These are phyloP conservation scores for Griposia aprilina DNA, from an alignment of 2,888 invertebrate species.

Conservation along the genomic window DNA sequence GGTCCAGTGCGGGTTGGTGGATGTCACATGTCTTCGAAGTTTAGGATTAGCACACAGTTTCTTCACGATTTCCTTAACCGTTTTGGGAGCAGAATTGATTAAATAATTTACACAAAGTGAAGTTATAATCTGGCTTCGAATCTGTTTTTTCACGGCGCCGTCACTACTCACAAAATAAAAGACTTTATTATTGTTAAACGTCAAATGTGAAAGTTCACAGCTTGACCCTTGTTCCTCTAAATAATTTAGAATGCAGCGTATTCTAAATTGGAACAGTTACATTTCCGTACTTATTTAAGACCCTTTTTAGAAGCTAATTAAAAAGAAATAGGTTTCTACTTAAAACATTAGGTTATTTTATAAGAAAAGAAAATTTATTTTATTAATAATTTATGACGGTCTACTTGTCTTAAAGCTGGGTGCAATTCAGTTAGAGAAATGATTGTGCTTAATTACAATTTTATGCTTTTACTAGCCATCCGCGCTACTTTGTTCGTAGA, in stretches of 20 bases:
- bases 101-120: too few species aligned
- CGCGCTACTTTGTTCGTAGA: slow-evolving; percentile 1
- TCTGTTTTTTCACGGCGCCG: too few species aligned
- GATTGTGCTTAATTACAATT: slow-evolving; percentile 49
- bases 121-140: too few species aligned
- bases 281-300: slow-evolving; percentile 6
- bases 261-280: slow-evolving; percentile 17
- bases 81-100: too few species aligned
- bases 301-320: slow-evolving; percentile 9
- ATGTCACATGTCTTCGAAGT: neutral
- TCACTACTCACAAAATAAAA: neutral
- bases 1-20: neutral
- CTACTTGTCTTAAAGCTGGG: slow-evolving; percentile 30
- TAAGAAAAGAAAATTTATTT: slow-evolving; percentile 7
- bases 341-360: slow-evolving; percentile 3
- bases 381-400: slow-evolving; percentile 12
- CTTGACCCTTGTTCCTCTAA: slow-evolving; percentile 12
- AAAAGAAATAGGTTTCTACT: slow-evolving; percentile 7
- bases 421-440: slow-evolving; percentile 57
- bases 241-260: slow-evolving; percentile 31
- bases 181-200: neutral
- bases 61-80: too few species aligned
- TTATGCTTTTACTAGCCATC: slow-evolving; percentile 23
- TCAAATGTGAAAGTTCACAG: slow-evolving; percentile 12
- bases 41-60: neutral